Conservation (phyloP, 2,797 vertebrate genomes). For the Eulemur albifrons region DNA sequence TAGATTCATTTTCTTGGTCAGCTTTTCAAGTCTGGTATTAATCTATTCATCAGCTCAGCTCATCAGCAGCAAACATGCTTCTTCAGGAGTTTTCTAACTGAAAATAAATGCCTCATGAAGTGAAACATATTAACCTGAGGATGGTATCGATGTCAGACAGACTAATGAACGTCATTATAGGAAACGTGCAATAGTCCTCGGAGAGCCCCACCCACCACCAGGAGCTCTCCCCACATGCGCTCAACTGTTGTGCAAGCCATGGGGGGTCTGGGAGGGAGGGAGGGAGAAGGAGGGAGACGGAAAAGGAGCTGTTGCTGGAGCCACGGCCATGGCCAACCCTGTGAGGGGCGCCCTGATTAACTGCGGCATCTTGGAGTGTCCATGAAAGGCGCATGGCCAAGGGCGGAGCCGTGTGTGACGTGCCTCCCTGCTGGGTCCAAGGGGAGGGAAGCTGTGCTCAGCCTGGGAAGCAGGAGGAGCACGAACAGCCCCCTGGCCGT, state of each 20-base stretch:
- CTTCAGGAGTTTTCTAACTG: constrained; percentile 74
- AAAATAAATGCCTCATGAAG: constrained; percentile 80
- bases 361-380: background rate
- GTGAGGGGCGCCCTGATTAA: accelerated
- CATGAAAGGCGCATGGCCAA: background rate
- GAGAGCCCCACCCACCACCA: background rate
- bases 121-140: constrained; percentile 76
- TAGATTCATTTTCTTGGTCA: constrained; percentile 74
- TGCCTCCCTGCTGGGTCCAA: background rate
- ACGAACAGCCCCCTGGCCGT: no score
- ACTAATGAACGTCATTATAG: constrained; percentile 61
- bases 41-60: constrained; percentile 70
- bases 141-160: constrained; percentile 68
- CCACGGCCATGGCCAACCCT: background rate
- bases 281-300: background rate
- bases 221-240: background rate
- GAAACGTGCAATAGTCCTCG: background rate
- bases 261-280: background rate
- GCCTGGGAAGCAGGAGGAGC: background rate
- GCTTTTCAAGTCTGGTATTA: constrained; percentile 80
- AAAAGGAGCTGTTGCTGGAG: background rate
- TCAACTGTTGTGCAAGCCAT: background rate
- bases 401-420: accelerated
- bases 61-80: constrained; percentile 73
- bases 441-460: background rate